Evolutionary conservation across 2,797 vertebrate species (phyloP).

Genomic region (Pseudomugil gertrudae): DNA sequence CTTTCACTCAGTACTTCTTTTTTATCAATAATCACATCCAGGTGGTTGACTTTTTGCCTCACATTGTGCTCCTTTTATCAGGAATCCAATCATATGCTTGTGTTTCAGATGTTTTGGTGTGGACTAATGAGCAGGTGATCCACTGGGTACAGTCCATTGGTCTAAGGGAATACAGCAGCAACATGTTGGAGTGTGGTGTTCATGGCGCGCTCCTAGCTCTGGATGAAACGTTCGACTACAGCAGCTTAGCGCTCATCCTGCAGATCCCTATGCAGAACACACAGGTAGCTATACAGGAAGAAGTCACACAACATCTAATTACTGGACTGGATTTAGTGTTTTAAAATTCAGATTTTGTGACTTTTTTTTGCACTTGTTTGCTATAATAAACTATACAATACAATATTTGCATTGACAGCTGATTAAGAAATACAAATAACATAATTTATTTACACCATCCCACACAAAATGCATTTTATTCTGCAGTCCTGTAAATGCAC

Average conservation of each 20-base stretch:
- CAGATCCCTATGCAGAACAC: slow-evolving; percentile 98
- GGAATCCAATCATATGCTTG: neutral
- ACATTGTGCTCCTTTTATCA: neutral
- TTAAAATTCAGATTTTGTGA: neutral
- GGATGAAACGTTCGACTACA: slow-evolving; percentile 95
- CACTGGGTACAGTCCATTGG: slow-evolving; percentile 95
- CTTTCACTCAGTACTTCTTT: slow-evolving; percentile 3
- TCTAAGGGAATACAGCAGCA: slow-evolving; percentile 90
- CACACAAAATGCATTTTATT: neutral
- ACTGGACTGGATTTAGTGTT: neutral
- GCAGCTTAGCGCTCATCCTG: slow-evolving; percentile 91
- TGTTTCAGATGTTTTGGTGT: slow-evolving; percentile 79
- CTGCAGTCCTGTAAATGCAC: neutral
- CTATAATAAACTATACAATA: neutral
- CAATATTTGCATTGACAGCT: neutral
- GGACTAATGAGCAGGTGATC: slow-evolving; percentile 85
- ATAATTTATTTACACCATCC: neutral
- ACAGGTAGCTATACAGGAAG: slow-evolving; percentile 81
- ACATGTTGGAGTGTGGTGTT: slow-evolving; percentile 91
- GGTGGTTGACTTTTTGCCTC: neutral
- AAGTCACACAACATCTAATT: neutral
- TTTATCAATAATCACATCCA: neutral
- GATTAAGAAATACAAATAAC: neutral
- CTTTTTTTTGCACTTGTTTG: neutral
- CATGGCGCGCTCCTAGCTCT: slow-evolving; percentile 91